Conservation (phyloP, 1,140 invertebrate genomes). For the Hyles euphorbiae region DNA sequence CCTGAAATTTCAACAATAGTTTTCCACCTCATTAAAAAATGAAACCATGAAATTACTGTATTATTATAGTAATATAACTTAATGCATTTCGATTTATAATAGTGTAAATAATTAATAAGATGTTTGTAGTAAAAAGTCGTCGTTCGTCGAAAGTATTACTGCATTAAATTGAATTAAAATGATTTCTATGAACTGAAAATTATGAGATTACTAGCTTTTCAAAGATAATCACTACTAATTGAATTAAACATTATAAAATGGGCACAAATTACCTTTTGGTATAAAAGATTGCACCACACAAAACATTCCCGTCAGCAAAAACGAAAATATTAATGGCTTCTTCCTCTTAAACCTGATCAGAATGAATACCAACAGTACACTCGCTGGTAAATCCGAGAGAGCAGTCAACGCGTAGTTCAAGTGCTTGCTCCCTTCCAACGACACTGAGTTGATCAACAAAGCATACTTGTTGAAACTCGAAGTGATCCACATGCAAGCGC, state of each 20-base stretch:
- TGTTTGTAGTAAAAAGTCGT: too few relatives aligned
- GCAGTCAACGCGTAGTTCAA: slow-evolving; percentile 20
- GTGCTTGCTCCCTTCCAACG: slow-evolving; percentile 19
- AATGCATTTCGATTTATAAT: too few relatives aligned
- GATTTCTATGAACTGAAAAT: too few relatives aligned
- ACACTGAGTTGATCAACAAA: slow-evolving; percentile 17
- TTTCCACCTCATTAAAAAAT: too few relatives aligned
- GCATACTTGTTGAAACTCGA: slow-evolving; percentile 17
- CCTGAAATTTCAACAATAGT: slow-evolving; percentile 6
- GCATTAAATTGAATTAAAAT: too few relatives aligned
- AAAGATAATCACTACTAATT: too few relatives aligned
- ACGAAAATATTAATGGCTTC: slow-evolving; percentile 17
- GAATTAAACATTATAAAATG: not conserved
- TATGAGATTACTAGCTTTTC: too few relatives aligned
- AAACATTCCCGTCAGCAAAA: slow-evolving; percentile 15
- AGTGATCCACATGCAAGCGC: slow-evolving; percentile 15
- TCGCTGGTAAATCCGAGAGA: slow-evolving; percentile 16
- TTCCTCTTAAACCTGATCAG: slow-evolving; percentile 19
- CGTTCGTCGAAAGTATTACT: too few relatives aligned
- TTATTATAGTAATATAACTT: too few relatives aligned
- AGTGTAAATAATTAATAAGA: too few relatives aligned
- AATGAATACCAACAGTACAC: slow-evolving; percentile 11
- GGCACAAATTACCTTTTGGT: slow-evolving; percentile 12
- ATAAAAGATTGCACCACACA: slow-evolving; percentile 14
- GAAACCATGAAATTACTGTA: too few relatives aligned